A percentile compares a stretch with the other conserved stretches of the same genome.
These are phyloP conservation scores for Diplosoma virens DNA, from an alignment of 23 tunicate genomes.

Conservation along the genomic window DNA sequence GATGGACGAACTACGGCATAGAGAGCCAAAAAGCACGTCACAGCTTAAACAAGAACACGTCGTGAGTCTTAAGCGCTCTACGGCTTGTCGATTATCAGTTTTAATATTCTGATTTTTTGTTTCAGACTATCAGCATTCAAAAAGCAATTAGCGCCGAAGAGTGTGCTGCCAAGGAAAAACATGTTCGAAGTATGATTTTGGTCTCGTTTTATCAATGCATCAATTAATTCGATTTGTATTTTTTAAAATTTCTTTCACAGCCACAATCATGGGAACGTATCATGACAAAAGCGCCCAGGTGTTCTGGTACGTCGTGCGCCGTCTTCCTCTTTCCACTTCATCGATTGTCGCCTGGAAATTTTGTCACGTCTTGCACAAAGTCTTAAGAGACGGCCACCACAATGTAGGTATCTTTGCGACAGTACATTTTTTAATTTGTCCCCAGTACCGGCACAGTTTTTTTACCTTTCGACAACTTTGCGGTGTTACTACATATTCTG, in stretches of 20 bases:
- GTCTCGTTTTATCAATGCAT: too few relatives aligned
- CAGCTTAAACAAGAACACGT: constrained; percentile 24
- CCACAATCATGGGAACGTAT: constrained; percentile 80
- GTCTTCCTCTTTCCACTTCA: constrained; percentile 76
- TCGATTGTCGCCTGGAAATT: constrained; percentile 93
- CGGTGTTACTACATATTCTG: too few relatives aligned
- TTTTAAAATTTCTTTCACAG: too few relatives aligned
- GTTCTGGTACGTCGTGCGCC: constrained; percentile 85
- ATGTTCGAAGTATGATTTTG: constrained; percentile 84
- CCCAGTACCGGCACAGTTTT: too few relatives aligned
- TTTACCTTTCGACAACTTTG: too few relatives aligned
- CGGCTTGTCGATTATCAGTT: neutral
- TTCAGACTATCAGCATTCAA: constrained; percentile 75
- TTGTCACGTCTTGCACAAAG: constrained; percentile 90
- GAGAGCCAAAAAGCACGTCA: neutral
- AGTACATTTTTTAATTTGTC: too few relatives aligned
- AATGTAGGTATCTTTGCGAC: too few relatives aligned
- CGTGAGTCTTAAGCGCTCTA: constrained; percentile 36
- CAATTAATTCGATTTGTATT: too few relatives aligned
- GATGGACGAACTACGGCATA: constrained; percentile 37
- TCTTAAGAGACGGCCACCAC: constrained; percentile 91
- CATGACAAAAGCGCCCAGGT: constrained; percentile 71
- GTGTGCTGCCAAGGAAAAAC: constrained; percentile 95
- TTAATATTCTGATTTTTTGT: neutral
- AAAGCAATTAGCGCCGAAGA: constrained; percentile 77